Evolutionary conservation across 1,140 invertebrate species (phyloP).

Genomic region (Drosophila azteca): DNA sequence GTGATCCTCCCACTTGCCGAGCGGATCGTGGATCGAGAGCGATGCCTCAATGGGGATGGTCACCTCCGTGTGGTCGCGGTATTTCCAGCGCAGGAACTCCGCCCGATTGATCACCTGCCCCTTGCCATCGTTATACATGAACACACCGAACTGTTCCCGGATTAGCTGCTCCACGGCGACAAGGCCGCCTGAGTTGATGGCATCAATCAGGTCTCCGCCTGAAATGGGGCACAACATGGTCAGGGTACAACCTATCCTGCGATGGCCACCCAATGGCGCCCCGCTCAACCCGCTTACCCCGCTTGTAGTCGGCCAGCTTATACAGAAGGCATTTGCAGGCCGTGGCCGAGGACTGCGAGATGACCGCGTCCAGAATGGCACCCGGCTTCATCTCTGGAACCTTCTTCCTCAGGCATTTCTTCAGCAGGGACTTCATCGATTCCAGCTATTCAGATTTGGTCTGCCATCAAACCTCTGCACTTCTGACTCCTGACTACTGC

Average conservation of each 20-base stretch:
- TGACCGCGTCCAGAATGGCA: constrained; percentile 92
- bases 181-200: constrained; percentile 92
- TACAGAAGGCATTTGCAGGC: constrained; percentile 94
- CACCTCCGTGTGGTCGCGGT: constrained; percentile 92
- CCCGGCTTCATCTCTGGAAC: constrained; percentile 82
- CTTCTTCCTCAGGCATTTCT: constrained; percentile 81
- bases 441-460: neutral
- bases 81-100: constrained; percentile 97
- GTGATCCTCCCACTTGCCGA: constrained; percentile 94
- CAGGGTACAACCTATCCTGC: too few species aligned
- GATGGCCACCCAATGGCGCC: neutral
- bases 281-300: constrained; percentile 91
- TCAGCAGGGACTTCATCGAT: constrained; percentile 76
- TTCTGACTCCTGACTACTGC: too few species aligned
- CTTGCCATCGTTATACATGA: constrained; percentile 95
- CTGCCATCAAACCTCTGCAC: too few species aligned
- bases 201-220: constrained; percentile 92
- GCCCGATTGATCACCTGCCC: constrained; percentile 94
- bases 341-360: constrained; percentile 91
- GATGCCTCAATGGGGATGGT: constrained; percentile 92
- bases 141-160: constrained; percentile 92
- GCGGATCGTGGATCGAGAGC: constrained; percentile 91
- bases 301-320: constrained; percentile 94
- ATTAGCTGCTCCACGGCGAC: constrained; percentile 93
- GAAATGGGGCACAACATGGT: neutral